Base-by-base conservation (phyloP, 2,113 vertebrate species). In the Eclectus roratus region DNA sequence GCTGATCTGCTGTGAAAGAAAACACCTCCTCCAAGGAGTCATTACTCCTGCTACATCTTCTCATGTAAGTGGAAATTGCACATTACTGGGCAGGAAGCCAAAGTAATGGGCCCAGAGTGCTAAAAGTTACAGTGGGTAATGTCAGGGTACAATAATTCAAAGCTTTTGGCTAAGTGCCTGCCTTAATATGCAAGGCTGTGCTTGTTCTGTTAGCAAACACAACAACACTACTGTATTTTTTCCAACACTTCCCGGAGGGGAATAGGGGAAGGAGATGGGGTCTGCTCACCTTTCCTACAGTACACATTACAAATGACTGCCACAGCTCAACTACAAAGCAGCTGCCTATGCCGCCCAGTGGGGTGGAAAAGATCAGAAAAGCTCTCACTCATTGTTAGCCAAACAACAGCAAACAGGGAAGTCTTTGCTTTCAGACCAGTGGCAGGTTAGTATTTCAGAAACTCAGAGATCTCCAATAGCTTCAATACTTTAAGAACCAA, bases 21-120 rank as follows among this genome's bases (percentile, higher is more conserved):
- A 96, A 96, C 88, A 92, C 91, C 95, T 96, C 78, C 96, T 94
- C 91, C 77, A 58, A 93, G 83, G 88, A 96, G 91, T 95, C 93
- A 94, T 95, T 96, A 90, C 80, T 94, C 69, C 91, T 85, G 94
- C 96, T 94, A 88, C 94, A 94, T 95, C 95, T 97, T 95, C 96
- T 96, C 91, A 95, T 94, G 84, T 92, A 97, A 96, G 94, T 96
- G 92, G 95, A 96, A 96, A 95, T 95, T 97, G 93, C 92, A 96
- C 83, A 90, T 96, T 96, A 90, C 96, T 94, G 96, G 96, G 96
- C 92, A 96, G 73, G 65, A 95, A 95, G 96, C 94, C 96, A 96
- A 96, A 92, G 87, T 87, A 97, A 95, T 95, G 90, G 94, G 93
- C 93, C 92, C 94, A 95, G 93, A 96, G 96, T 94, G 93, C 92